Base-by-base conservation (phyloP, 2,113 vertebrate genomes). In the Dipodomys spectabilis region DNA sequence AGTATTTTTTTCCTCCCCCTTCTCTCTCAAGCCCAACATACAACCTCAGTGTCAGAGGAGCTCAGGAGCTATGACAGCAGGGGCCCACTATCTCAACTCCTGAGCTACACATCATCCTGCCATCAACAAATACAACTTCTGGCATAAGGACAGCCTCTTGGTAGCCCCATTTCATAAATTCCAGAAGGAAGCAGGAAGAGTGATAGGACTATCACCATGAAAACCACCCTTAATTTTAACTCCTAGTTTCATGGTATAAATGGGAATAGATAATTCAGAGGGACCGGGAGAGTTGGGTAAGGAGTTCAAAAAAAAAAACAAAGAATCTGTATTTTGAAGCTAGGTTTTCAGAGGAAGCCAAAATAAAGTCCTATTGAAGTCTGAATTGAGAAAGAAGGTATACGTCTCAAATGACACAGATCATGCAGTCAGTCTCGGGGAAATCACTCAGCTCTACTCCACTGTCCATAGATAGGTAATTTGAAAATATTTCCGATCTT, bases 141-240 rank as follows among this genome's bases (percentile, higher is more conserved):
- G 30, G 83, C 81, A 93, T 83, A 72, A 35, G 13, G 67, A 35
- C 3, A 6, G 44, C 67, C 39, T 71, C 75, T 49, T 16, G 15
- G 57, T 79, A 92, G 86, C 28, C 73, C 7, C 65, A 65, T 32
- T 64, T 95, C 86, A 72, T 23, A 92, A 90, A 92, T 49, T 87
- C 8, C 73, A 85, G 57, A 60, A 45, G 30, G 49, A 95, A 86
- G 62, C 35, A 89, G 83, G n/a, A 80, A 82, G 65, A 73, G 27
- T 0, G 4, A 23, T 7, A 19, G 85, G 68, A 91, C 69, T 20
- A 72, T 1, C 35, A 88, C 79, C 65, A 30, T 28, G 45, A 62
- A 75, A 72, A 94, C 84, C 62, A 67, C 64, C 45, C 60, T 85
- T 82, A 25, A 30, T 67, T 72, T 86, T 18, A 49, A 85, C n/a